Conservation (phyloP, 2,888 invertebrate genomes). For the Chrysotoxum bicinctum region DNA sequence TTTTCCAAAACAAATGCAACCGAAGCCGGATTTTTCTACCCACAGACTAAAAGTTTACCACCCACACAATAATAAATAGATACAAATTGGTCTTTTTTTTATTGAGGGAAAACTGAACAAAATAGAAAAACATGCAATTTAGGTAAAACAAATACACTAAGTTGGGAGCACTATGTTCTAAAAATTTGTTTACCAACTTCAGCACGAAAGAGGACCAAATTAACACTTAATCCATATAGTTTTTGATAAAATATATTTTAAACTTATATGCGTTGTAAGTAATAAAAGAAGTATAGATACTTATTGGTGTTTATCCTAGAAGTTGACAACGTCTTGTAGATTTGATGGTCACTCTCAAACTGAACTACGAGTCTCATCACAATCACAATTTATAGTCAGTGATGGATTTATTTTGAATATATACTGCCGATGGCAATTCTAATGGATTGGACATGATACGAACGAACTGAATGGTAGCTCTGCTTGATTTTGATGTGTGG, state of each 20-base stretch:
- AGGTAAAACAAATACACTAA: not conserved
- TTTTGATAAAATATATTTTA: not conserved
- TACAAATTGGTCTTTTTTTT: not conserved
- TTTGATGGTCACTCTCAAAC: not conserved
- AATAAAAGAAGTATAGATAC: not conserved
- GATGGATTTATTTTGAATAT: too few species aligned
- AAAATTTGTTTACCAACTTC: not conserved
- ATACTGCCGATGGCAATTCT: not conserved
- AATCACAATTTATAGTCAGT: not conserved
- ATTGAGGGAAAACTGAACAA: not conserved
- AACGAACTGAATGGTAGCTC: too few species aligned
- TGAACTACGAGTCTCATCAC: not conserved
- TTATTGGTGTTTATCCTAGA: not conserved
- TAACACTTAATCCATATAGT: not conserved
- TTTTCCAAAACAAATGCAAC: not conserved
- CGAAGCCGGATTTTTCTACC: not conserved
- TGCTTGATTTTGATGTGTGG: not conserved
- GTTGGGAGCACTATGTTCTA: not conserved
- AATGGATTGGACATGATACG: not conserved
- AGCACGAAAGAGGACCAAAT: not conserved
- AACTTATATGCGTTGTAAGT: not conserved
- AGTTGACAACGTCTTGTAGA: not conserved
- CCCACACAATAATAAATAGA: not conserved
- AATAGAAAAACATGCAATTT: not conserved
- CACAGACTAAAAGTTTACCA: not conserved